Percentiles rank a stretch among this genome's conserved stretches.
Conservation (phyloP, 2,797 vertebrate species). For the Phoxinus dragarum region DNA sequence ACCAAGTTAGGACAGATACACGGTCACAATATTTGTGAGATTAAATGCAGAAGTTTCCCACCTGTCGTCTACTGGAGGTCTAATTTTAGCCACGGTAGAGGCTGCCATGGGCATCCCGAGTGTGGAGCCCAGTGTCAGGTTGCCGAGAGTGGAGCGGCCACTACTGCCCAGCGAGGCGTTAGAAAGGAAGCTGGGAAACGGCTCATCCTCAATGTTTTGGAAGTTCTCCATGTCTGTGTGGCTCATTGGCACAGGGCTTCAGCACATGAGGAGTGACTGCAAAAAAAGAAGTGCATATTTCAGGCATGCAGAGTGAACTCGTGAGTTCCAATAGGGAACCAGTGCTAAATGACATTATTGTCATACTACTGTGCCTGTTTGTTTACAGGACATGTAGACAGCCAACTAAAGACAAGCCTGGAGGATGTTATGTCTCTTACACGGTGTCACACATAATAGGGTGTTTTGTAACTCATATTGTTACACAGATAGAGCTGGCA, state of each 20-base stretch:
- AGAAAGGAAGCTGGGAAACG: constrained; percentile 87
- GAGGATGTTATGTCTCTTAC: background rate
- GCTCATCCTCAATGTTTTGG: constrained; percentile 88
- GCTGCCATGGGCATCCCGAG: constrained; percentile 92
- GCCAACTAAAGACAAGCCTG: background rate
- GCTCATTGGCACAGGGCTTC: constrained; percentile 48
- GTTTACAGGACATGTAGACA: constrained; percentile 1
- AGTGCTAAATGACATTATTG: background rate
- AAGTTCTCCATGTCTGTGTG: constrained; percentile 78
- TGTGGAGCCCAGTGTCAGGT: constrained; percentile 87
- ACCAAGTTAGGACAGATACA: constrained; percentile 43
- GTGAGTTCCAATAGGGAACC: background rate
- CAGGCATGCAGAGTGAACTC: background rate
- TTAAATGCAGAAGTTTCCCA: constrained; percentile 66
- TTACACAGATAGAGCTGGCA: background rate
- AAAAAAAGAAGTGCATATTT: background rate
- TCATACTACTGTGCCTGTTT: background rate
- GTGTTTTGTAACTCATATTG: background rate
- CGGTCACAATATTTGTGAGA: background rate
- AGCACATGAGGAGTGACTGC: background rate
- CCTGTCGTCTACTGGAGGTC: constrained; percentile 81
- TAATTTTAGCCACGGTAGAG: constrained; percentile 92
- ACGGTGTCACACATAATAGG: background rate
- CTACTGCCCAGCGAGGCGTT: constrained; percentile 78
- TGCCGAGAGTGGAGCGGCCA: constrained; percentile 79